These are phyloP conservation scores for Apodemia hepburni DNA, from an alignment of 2,888 invertebrate genomes.

Conservation along the genomic window DNA sequence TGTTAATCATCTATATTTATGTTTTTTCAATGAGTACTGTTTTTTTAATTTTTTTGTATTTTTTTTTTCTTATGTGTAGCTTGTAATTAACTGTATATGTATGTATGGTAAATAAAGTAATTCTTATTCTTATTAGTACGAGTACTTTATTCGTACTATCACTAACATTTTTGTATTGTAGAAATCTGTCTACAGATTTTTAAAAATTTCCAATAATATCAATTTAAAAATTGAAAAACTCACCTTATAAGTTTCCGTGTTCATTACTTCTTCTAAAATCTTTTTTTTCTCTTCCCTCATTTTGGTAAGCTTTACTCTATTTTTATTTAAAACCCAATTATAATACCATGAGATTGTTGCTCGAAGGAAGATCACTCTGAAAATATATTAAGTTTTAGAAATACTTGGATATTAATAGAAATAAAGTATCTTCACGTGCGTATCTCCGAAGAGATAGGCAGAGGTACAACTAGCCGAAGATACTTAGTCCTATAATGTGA, in stretches of 20 bases:
- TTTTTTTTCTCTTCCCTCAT: slow-evolving; percentile 91
- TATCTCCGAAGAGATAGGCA: too few relatives aligned
- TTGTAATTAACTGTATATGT: too few relatives aligned
- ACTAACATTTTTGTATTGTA: too few relatives aligned
- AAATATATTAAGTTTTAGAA: slow-evolving; percentile 20
- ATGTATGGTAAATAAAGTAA: too few relatives aligned
- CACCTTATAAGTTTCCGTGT: slow-evolving; percentile 98
- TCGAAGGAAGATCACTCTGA: slow-evolving; percentile 89
- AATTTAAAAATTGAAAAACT: slow-evolving; percentile 3
- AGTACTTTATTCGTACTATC: too few relatives aligned
- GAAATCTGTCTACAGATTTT: background rate
- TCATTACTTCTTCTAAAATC: slow-evolving; percentile 97
- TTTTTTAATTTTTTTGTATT: too few relatives aligned
- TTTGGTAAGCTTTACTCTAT: slow-evolving; percentile 85
- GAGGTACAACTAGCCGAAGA: too few relatives aligned
- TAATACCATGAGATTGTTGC: slow-evolving; percentile 93
- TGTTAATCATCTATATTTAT: too few relatives aligned
- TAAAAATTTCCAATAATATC: background rate
- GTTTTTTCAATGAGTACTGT: too few relatives aligned
- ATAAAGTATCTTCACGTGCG: background rate
- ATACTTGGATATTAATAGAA: background rate
- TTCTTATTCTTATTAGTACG: too few relatives aligned
- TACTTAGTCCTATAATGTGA: too few relatives aligned
- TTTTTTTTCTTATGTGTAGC: too few relatives aligned
- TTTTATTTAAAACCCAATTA: slow-evolving; percentile 88